Evolutionary conservation across 2,797 vertebrate genomes (phyloP).

Genomic region (Alectoris magna): DNA sequence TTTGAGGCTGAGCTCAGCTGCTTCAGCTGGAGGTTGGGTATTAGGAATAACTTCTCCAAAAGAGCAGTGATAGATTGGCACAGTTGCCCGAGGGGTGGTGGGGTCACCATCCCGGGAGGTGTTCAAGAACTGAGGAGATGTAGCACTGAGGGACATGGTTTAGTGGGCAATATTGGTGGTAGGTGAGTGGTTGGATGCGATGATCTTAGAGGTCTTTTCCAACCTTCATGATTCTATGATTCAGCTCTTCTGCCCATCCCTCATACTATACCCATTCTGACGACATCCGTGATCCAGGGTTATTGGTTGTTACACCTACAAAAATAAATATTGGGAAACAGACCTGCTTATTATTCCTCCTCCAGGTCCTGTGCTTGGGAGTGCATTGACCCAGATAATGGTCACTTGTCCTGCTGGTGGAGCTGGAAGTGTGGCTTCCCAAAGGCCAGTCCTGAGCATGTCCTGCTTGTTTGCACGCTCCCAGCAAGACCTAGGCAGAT

Average conservation of each 20-base stretch:
- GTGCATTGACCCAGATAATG: not conserved
- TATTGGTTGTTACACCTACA: not conserved
- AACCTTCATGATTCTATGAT: too few relatives aligned
- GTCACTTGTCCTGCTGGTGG: not conserved
- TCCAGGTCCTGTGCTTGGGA: not conserved
- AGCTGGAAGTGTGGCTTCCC: not conserved
- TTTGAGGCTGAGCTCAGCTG: not conserved
- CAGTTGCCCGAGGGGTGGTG: too few relatives aligned
- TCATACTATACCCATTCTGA: not conserved
- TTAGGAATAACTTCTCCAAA: too few relatives aligned
- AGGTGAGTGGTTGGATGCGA: too few relatives aligned
- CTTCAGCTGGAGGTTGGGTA: not conserved
- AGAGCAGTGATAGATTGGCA: too few relatives aligned
- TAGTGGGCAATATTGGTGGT: too few relatives aligned
- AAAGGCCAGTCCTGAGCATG: not conserved
- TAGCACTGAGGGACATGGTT: too few relatives aligned
- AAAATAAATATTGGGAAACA: not conserved
- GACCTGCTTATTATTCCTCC: not conserved
- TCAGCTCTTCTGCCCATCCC: not conserved
- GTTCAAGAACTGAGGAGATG: too few relatives aligned
- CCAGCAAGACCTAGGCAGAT: constrained; percentile 6
- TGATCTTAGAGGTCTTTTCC: too few relatives aligned
- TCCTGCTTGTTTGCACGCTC: not conserved
- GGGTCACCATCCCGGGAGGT: too few relatives aligned
- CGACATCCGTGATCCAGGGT: not conserved